Conservation (phyloP, 2,888 invertebrate genomes). For the Stegana nigrithorax region DNA sequence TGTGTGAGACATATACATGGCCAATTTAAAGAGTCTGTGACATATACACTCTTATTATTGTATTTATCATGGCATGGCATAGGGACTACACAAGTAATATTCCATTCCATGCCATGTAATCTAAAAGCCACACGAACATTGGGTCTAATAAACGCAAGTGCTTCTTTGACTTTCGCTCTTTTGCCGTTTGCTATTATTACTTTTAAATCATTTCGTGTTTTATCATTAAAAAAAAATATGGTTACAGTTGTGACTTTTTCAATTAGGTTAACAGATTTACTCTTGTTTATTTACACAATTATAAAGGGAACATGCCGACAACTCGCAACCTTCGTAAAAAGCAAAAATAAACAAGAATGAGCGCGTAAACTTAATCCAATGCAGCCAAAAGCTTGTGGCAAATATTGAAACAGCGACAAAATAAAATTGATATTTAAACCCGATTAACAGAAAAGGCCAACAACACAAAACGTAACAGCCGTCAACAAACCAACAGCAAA, state of each 20-base stretch:
- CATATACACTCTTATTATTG: no score
- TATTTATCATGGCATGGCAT: no score
- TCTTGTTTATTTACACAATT: slow-evolving; percentile 36
- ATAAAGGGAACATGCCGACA: slow-evolving; percentile 41
- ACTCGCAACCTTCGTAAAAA: slow-evolving; percentile 42
- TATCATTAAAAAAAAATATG: background rate
- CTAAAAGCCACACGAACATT: no score
- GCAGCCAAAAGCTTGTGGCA: background rate
- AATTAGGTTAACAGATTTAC: slow-evolving; percentile 25
- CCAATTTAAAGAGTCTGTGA: no score
- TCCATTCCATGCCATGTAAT: no score
- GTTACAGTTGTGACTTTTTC: slow-evolving; percentile 36
- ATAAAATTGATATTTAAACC: background rate
- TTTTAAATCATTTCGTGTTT: no score
- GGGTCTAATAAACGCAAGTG: no score
- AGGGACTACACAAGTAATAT: no score
- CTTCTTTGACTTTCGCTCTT: no score
- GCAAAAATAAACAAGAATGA: slow-evolving; percentile 17
- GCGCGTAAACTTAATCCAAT: background rate
- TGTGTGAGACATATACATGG: no score
- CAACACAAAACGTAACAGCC: slow-evolving; percentile 25
- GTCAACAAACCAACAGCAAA: slow-evolving; percentile 16
- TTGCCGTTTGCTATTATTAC: no score
- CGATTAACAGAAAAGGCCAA: slow-evolving; percentile 24
- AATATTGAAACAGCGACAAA: slow-evolving; percentile 27